These are phyloP conservation scores for Caenorhabditis afra DNA, from an alignment of 2,888 invertebrate species.

Conservation along the genomic window DNA sequence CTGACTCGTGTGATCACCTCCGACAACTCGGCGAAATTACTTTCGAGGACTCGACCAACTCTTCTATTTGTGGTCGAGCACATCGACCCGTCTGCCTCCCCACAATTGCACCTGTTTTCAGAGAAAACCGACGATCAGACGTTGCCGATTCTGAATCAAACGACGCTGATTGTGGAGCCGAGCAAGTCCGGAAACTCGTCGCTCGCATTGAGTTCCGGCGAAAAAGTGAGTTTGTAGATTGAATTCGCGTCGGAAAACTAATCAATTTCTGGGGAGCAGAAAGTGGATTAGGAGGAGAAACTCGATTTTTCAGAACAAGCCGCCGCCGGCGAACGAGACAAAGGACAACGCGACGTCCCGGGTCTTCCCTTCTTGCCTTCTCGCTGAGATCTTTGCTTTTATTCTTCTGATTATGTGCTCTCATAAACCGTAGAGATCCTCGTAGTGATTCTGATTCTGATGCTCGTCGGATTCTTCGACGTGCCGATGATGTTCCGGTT, in stretches of 20 bases:
- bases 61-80: conserved; percentile 36
- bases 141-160: background rate
- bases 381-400: conserved; percentile 10
- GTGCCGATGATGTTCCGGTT: conserved; percentile 21
- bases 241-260: background rate
- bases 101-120: conserved; percentile 24
- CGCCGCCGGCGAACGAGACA: conserved; percentile 24
- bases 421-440: conserved; percentile 43
- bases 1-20: conserved; percentile 35
- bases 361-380: conserved; percentile 9
- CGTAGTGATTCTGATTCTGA: conserved; percentile 30
- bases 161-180: conserved; percentile 4
- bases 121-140: conserved; percentile 9
- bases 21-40: conserved; percentile 34
- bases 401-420: background rate
- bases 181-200: conserved; percentile 13
- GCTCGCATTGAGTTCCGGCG: conserved; percentile 19
- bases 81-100: no score
- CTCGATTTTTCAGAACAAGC: conserved; percentile 22
- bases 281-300: background rate
- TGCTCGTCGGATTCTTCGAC: background rate
- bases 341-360: conserved; percentile 32
- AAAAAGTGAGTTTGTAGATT: conserved; percentile 21
- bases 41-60: conserved; percentile 16
- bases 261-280: background rate